Evolutionary conservation across 2,113 vertebrate species (phyloP), one percentile per base, ranked within the genome.

Genomic region (Clarias macrocephalus): DNA sequence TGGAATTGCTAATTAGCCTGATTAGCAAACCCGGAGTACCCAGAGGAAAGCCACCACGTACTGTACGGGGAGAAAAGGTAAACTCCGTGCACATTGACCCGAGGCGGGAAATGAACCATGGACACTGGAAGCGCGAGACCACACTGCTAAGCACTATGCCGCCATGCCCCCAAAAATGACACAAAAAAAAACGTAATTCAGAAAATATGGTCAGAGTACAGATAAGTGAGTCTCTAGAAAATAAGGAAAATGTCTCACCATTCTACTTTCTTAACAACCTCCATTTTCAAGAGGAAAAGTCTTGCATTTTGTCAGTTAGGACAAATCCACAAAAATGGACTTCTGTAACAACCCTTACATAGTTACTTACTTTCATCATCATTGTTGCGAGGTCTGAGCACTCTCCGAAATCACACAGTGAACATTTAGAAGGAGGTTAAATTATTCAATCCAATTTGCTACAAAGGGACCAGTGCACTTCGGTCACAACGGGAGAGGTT

Each of bases 121-220:
- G 6, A 48, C 48, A 8, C 48, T 48, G 7, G 7, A 48, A 8
- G 48, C 48, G 48, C 48, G 48, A 48, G 48, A 48, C 48, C 48
- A 48, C 48, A 7, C 48, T 48, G 48, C 7, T 48, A 48, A 48
- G 48, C 48, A 48, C 48, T 6, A 48, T 6, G 3, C 42, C 42
- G 3, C 42, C 42, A 42, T 42, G 48, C 48, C 48, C 7, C 48
- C 48, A 82, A 19, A 12, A 70, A 30, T 54, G 37, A 33, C 60
- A 65, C n/a, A n/a, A n/a, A n/a, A 88, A 89, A 59, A 75, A 63
- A 79, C 59, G 77, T 62, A 65, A 85, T 57, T 62, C 11, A 59
- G n/a, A 25, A 52, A 52, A 23, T 42, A 9, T 18, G 70, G 21
- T 21, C 5, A 23, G 70, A 13, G 4, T n/a, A 76, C 4, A 76